A percentile compares a stretch with the other conserved stretches of the same genome.
These are phyloP conservation scores for Steinernema khuongi DNA, from an alignment of 1,140 invertebrate genomes.

Conservation along the genomic window DNA sequence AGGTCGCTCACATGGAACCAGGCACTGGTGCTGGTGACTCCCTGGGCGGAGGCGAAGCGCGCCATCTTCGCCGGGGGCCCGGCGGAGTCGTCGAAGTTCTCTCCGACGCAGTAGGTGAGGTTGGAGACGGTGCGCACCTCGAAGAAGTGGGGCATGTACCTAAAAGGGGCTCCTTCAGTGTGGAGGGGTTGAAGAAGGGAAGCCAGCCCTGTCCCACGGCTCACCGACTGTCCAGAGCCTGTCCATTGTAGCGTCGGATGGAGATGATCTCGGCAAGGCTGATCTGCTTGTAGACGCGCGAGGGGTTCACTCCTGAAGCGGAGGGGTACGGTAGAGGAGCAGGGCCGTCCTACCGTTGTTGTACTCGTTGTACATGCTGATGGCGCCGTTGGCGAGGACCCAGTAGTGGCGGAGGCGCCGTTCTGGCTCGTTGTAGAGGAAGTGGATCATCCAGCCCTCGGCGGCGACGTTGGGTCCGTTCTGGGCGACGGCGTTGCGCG, in stretches of 20 bases:
- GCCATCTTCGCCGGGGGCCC: constrained; percentile 45
- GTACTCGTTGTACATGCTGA: constrained; percentile 57
- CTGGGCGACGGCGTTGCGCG: not conserved
- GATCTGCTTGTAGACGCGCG: constrained; percentile 50
- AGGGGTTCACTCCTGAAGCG: constrained; percentile 49
- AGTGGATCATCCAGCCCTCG: constrained; percentile 58
- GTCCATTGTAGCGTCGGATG: constrained; percentile 48
- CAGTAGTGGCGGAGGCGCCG: constrained; percentile 54
- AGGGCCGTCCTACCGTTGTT: constrained; percentile 44
- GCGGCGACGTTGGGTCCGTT: constrained; percentile 19
- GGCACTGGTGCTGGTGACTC: constrained; percentile 39
- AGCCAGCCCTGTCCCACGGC: constrained; percentile 15
- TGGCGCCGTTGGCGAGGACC: constrained; percentile 51
- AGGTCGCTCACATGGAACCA: constrained; percentile 46
- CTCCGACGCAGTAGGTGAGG: constrained; percentile 53
- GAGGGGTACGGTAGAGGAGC: not conserved
- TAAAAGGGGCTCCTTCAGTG: too few species aligned
- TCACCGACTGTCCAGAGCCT: constrained; percentile 35
- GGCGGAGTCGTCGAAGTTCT: constrained; percentile 44
- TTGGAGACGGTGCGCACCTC: constrained; percentile 49
- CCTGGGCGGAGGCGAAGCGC: constrained; percentile 26
- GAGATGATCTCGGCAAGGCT: constrained; percentile 52
- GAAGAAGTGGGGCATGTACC: constrained; percentile 54
- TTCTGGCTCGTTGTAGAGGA: constrained; percentile 43
- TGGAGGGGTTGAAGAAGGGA: too few species aligned